Evolutionary conservation across 2,888 invertebrate genomes (phyloP).

Genomic region (Eupithecia subumbrata): DNA sequence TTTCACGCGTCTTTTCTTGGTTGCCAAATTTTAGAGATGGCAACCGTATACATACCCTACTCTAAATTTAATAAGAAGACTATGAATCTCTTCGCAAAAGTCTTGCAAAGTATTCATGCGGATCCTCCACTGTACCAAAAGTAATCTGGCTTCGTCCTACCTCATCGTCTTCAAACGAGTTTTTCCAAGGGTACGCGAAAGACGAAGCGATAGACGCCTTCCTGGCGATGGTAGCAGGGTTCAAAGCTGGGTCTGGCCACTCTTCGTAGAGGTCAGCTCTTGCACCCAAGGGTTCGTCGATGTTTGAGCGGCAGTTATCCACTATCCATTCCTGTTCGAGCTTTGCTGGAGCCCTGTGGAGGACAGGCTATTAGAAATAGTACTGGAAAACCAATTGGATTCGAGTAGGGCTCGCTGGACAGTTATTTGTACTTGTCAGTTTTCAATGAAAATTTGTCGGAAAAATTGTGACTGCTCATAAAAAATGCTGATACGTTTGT

Average conservation of each 20-base stretch:
- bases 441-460: no score
- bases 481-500: no score
- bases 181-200: neutral
- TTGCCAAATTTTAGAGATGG: no score
- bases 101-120: neutral
- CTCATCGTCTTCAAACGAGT: neutral
- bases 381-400: no score
- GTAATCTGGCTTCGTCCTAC: neutral
- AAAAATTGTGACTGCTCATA: no score
- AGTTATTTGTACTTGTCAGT: no score
- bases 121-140: neutral
- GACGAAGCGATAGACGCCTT: neutral
- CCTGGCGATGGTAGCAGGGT: neutral
- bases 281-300: slow-evolving; percentile 82
- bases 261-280: slow-evolving; percentile 79
- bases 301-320: slow-evolving; percentile 85
- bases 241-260: slow-evolving; percentile 62
- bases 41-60: no score
- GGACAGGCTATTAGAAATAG: no score
- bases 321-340: slow-evolving; percentile 86
- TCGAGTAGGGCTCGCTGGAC: no score
- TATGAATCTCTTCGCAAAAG: neutral
- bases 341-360: slow-evolving; percentile 73
- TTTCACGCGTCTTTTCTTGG: no score
- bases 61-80: neutral